These are phyloP conservation scores for Bungarus multicinctus DNA, from an alignment of 2,113 vertebrate species.

Conservation along the genomic window DNA sequence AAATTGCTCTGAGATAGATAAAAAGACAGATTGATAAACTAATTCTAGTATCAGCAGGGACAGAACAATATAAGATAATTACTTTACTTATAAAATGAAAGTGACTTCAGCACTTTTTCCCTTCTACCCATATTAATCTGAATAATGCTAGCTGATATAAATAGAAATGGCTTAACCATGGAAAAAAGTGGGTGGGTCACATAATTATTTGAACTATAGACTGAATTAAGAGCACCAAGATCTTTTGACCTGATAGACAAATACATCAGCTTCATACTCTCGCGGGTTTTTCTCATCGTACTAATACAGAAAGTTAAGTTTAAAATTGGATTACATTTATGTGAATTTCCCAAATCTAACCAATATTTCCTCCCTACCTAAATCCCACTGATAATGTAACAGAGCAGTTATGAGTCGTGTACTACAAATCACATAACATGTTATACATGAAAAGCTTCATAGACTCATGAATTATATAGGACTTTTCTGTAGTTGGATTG, in stretches of 20 bases:
- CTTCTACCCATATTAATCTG: neutral
- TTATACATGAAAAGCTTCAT: neutral
- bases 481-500: neutral
- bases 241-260: neutral
- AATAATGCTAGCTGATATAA: neutral
- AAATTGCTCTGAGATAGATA: neutral
- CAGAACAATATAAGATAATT: neutral
- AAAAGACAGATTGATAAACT: neutral
- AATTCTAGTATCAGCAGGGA: neutral
- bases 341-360: neutral
- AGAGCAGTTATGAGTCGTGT: neutral
- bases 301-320: neutral
- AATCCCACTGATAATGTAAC: neutral
- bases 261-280: neutral
- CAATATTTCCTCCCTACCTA: neutral
- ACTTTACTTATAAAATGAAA: neutral
- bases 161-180: neutral
- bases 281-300: neutral
- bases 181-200: neutral
- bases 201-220: neutral
- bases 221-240: neutral
- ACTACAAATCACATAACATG: neutral
- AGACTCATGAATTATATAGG: neutral
- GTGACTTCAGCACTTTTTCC: neutral
- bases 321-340: neutral